Evolutionary conservation across 1,140 invertebrate species (phyloP), one percentile per base, ranked within the genome.

Genomic region (Samia ricini): DNA sequence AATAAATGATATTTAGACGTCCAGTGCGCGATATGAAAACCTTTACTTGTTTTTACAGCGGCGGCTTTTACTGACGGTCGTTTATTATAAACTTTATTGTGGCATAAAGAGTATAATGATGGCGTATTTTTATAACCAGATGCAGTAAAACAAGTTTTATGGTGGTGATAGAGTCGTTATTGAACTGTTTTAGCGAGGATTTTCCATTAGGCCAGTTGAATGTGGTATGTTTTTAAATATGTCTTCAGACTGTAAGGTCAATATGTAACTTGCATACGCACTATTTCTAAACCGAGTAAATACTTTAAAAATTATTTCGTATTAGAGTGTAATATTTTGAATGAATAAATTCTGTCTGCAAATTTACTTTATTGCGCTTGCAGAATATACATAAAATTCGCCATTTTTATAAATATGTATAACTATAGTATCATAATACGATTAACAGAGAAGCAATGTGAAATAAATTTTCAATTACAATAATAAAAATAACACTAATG

Each of bases 11-110:
- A 8, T 8, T 29, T 29, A 29, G 26, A 8, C 26, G 26, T 51
- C 54, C 56, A 23, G 57, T 72, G 74, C 67, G 77, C 74, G 68
- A 86, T 83, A 81, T 81, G 74, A 79, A 81, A 71, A 76, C 76
- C 68, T 88, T 79, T 75, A 78, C 70, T 65, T 50, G 54, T 51
- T 60, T 64, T 64, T 63, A 69, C 63, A 60, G 61, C 73, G 68
- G 10, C 49, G 10, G 56, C 76, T 83, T 83, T 81, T 84, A 84
- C 71, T 71, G 69, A 50, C 58, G 68, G 61, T 70, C 85, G 77
- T 85, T 86, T 86, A 88, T 88, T 85, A 83, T 85, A 85, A 85
- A 86, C 76, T 86, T 86, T 88, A 88, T 82, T 79, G 65, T 74
- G 66, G 68, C 73, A 88, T 88, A 86, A 88, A 85, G 74, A 71